phyloP scores from a whole-genome alignment of 2,797 vertebrate species.

The Adrianichthys oophorus region DNA sequence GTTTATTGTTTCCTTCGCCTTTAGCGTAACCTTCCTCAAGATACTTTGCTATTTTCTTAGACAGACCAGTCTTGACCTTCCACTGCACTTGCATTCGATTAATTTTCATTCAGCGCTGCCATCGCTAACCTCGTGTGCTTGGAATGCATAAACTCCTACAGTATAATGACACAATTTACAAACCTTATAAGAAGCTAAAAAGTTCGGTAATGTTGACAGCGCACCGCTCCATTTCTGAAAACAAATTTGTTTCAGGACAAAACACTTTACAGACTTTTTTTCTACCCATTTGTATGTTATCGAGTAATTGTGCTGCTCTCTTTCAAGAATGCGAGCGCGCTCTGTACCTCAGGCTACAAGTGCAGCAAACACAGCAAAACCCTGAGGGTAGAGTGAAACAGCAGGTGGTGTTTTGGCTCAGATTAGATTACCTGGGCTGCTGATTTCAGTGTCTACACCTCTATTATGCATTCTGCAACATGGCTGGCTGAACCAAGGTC shows the following conservation, averaged over 20 bases:
- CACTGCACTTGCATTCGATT: not conserved
- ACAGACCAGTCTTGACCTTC: constrained; percentile 1
- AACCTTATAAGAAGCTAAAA: not conserved
- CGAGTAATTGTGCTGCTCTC: not conserved
- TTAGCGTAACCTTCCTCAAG: constrained; percentile 1
- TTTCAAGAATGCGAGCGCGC: constrained; percentile 7
- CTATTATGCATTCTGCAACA: constrained; percentile 6
- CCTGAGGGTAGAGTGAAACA: constrained; percentile 33
- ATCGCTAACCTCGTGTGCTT: not conserved
- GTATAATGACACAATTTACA: not conserved
- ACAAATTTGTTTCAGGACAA: not conserved
- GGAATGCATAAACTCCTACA: not conserved
- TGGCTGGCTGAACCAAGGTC: not conserved
- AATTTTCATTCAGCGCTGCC: not conserved
- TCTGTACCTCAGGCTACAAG: constrained; percentile 16
- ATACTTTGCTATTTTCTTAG: constrained; percentile 3
- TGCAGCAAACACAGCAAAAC: constrained; percentile 37
- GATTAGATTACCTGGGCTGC: constrained; percentile 30
- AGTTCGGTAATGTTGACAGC: not conserved
- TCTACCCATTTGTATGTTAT: not conserved
- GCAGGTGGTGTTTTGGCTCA: constrained; percentile 38
- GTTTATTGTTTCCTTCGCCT: not conserved
- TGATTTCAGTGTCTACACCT: constrained; percentile 11
- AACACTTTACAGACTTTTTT: not conserved
- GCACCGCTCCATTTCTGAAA: not conserved